A percentile compares a stretch with the other conserved stretches of the same genome.
These are phyloP conservation scores for Heterochromis multidens DNA, from an alignment of 2,113 vertebrate genomes.

Conservation along the genomic window DNA sequence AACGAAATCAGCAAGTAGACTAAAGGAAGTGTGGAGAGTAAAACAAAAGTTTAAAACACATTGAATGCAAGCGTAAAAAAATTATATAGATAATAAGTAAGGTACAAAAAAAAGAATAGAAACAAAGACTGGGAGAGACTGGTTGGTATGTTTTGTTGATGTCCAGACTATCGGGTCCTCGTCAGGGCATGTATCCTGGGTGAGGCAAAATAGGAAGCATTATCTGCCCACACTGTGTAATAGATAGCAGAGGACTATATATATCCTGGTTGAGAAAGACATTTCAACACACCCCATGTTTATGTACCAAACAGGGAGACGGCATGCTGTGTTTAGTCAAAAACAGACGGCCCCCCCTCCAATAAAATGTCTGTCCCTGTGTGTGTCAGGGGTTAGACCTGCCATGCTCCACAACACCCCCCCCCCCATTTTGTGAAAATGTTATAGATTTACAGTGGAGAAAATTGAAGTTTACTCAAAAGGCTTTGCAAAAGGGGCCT, in stretches of 20 bases:
- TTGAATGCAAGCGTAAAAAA: not conserved
- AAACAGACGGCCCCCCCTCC: conserved; percentile 3
- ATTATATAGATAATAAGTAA: not conserved
- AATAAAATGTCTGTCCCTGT: not conserved
- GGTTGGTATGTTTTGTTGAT: not conserved
- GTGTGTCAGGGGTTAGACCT: not conserved
- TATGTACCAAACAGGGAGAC: conserved; percentile 21
- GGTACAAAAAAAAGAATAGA: not conserved
- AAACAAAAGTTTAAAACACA: not conserved
- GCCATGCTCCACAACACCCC: not conserved
- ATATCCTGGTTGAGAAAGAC: conserved; percentile 64
- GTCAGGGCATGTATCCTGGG: conserved; percentile 5
- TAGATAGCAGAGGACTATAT: conserved; percentile 63
- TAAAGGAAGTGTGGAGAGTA: not conserved
- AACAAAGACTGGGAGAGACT: not conserved
- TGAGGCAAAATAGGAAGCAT: conserved; percentile 54
- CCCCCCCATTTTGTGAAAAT: not conserved
- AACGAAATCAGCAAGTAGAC: not conserved
- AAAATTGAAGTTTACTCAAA: not conserved
- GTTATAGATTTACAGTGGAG: not conserved
- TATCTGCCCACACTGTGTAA: conserved; percentile 59
- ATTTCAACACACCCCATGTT: conserved; percentile 40
- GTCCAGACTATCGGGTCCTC: not conserved
- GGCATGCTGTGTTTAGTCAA: conserved; percentile 12
- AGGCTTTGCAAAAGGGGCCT: not conserved